Percentiles rank a stretch among this genome's conserved stretches.
Conservation (phyloP, 2,888 invertebrate genomes). For the Melitaea athalia region DNA sequence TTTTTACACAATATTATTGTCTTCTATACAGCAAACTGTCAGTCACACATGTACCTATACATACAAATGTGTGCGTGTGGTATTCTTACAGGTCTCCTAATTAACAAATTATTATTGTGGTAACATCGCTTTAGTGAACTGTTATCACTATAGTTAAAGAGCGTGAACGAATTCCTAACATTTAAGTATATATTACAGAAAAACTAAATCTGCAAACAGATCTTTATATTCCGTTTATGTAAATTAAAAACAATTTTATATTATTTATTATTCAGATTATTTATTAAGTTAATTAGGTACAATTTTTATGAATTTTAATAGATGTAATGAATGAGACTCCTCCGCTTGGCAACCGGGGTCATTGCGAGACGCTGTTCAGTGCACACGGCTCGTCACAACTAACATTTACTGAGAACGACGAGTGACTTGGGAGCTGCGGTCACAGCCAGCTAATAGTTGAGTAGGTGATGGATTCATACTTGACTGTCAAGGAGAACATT, state of each 20-base stretch:
- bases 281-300: neutral
- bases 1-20: neutral
- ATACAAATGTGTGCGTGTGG: neutral
- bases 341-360: neutral
- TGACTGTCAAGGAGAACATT: no score
- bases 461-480: no score
- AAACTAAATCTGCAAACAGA: neutral
- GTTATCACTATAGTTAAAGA: neutral
- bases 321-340: neutral
- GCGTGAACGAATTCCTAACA: neutral
- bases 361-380: no score
- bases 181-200: neutral
- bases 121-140: neutral
- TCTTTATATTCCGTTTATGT: neutral
- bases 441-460: no score
- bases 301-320: no score
- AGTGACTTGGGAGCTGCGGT: no score
- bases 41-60: no score
- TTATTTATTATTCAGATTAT: neutral
- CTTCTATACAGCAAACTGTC: neutral
- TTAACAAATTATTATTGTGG: neutral
- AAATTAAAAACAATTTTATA: neutral
- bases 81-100: neutral
- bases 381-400: no score
- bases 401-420: no score